Conservation (phyloP, 2,113 vertebrate genomes). For the Corythaixoides concolor region DNA sequence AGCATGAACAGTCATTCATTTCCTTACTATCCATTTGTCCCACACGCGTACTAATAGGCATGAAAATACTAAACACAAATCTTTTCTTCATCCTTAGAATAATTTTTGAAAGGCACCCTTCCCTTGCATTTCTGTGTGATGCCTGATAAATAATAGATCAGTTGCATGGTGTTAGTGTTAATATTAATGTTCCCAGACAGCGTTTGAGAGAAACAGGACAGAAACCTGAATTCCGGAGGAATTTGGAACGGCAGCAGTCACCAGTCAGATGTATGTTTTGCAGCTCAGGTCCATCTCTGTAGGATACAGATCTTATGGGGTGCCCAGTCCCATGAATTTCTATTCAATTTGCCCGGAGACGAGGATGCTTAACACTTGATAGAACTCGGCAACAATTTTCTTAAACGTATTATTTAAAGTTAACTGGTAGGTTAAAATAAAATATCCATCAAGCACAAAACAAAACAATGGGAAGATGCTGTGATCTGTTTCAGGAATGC, state of each 20-base stretch:
- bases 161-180: neutral
- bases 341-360: neutral
- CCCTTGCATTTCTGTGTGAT: neutral
- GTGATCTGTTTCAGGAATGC: neutral
- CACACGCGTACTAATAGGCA: neutral
- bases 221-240: neutral
- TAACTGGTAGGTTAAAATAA: neutral
- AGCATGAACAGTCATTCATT: slow-evolving; percentile 29
- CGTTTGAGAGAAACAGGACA: neutral
- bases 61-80: slow-evolving; percentile 45
- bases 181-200: slow-evolving; percentile 6
- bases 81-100: slow-evolving; percentile 51
- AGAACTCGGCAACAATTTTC: neutral
- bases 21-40: neutral
- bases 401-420: neutral
- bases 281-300: neutral
- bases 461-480: neutral
- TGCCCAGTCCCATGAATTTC: neutral
- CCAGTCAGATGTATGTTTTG: neutral
- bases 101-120: slow-evolving; percentile 2
- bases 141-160: slow-evolving; percentile 3
- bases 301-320: neutral
- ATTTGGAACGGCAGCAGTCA: neutral
- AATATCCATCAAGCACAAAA: neutral
- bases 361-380: neutral